Evolutionary conservation across 2,888 invertebrate genomes (phyloP), one percentile per base, ranked within the genome.

Genomic region (Meiosimyza platycephala): DNA sequence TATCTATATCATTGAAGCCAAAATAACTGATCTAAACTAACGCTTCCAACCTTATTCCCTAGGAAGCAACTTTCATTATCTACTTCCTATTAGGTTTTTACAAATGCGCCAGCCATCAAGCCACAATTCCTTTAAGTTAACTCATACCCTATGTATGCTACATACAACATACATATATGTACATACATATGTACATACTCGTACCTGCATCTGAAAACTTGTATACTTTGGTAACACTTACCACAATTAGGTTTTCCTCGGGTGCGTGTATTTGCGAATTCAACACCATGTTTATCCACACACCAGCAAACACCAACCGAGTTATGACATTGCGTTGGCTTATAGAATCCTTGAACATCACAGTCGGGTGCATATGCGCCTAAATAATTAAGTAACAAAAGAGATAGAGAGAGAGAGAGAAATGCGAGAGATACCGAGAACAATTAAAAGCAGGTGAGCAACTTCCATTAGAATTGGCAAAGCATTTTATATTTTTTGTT

Each of bases 271-370:
- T 94, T 94, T 79, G 95, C 91, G 83, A 92, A 92, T 88, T 96
- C 96, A 62, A 94, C 94, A 71, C 96, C 96, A 88, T 96, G 96
- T 85, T 94, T 92, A 89, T 96, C 95, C 79, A 96, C 95, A 89
- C 96, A 96, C 96, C 96, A 96, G 88, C 96, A 96, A 86, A 95
- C 92, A 75, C 93, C 95, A 68, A 94, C 93, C 76, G 95, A 93
- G 78, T 91, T 91, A 89, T 96, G 95, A 87, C 96, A 96, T 88
- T 96, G 96, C 76, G 93, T 92, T 81, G 94, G 90, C 78, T 92
- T 92, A 88, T 95, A 96, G 89, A 92, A 96, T 76, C 96, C 96
- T 86, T 94, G 93, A 79, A 91, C 90, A 89, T 96, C 96, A 88
- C 96, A 96, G 84, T 91, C 91, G 74, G 95, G 95, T 84, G 92